Evolutionary conservation across 2,113 vertebrate genomes (phyloP), one percentile per base, ranked within the genome.

Genomic region (Sisor rabdophorus): DNA sequence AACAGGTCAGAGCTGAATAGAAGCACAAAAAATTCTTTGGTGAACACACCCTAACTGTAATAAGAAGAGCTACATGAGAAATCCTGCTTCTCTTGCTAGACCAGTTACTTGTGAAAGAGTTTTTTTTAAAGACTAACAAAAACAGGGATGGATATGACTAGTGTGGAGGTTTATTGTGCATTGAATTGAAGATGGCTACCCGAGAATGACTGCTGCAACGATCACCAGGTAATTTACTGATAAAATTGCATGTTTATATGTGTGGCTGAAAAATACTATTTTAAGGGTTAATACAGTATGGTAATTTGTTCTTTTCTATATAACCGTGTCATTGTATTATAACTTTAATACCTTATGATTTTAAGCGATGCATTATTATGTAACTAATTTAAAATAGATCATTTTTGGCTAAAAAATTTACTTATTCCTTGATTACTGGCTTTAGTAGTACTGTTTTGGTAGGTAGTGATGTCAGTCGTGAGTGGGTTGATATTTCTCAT

Each of bases 1-100:
- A 70, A 20, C 60, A 30, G 19, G 8, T 12, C 40, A 36, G 13
- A 19, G 8, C 59, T 40, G 20, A 56, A 28, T 24, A 72, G 56
- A 47, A 17, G 15, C 52, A 36, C 17, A 24, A 15, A 68, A 73
- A 60, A 73, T 22, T 13, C 11, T 68, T 48, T 73, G 70, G 26
- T 3, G 59, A 20, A 72, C 77, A 78, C 70, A 55, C 77, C 77
- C 63, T 48, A 78, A 56, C 58, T 71, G 58, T 55, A 76, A 44
- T 64, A 17, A 53, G 36, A n/a, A 48, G 17, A 17, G 53, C 50
- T 20, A 64, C 26, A 71, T 78, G 76, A 56, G 85, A 82, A 89
- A 91, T 91, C 89, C 83, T 76, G 90, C 87, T 82, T 81, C 86
- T 85, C 91, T 81, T 15, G 91, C 89, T 71, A 8, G 81, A 84